These are phyloP conservation scores for Enteromius fasciolatus DNA, from an alignment of 2,797 vertebrate species.

Conservation along the genomic window DNA sequence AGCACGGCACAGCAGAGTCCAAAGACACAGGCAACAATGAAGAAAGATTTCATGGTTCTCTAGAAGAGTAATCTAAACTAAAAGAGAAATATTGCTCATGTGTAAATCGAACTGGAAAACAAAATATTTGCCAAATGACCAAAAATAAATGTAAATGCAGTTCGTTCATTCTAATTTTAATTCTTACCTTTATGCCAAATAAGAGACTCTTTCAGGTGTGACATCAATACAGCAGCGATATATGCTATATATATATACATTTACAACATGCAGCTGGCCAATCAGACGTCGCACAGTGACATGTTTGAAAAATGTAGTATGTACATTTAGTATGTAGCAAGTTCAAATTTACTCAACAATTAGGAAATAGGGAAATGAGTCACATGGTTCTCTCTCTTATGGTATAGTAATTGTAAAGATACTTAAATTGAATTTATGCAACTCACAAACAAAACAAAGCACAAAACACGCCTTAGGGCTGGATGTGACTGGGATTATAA, in stretches of 20 bases:
- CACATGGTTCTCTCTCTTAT: neutral
- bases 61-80: neutral
- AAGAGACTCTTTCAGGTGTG: neutral
- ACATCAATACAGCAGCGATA: neutral
- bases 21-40: conserved; percentile 45
- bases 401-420: neutral
- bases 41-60: conserved; percentile 48
- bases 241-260: conserved; percentile 44
- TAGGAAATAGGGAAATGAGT: conserved; percentile 20
- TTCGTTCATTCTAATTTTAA: neutral
- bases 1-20: conserved; percentile 39
- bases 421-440: neutral
- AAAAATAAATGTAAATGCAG: neutral
- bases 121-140: neutral
- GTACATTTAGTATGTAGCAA: neutral
- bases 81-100: neutral
- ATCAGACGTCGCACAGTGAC: conserved; percentile 24
- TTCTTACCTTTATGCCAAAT: conserved; percentile 23
- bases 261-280: conserved; percentile 33
- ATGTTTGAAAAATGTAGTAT: neutral
- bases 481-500: neutral
- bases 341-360: conserved; percentile 2
- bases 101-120: neutral
- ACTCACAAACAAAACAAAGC: conserved; percentile 22
- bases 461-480: neutral